Evolutionary conservation across 2,113 vertebrate species (phyloP).

Genomic region (Nibea albiflora): DNA sequence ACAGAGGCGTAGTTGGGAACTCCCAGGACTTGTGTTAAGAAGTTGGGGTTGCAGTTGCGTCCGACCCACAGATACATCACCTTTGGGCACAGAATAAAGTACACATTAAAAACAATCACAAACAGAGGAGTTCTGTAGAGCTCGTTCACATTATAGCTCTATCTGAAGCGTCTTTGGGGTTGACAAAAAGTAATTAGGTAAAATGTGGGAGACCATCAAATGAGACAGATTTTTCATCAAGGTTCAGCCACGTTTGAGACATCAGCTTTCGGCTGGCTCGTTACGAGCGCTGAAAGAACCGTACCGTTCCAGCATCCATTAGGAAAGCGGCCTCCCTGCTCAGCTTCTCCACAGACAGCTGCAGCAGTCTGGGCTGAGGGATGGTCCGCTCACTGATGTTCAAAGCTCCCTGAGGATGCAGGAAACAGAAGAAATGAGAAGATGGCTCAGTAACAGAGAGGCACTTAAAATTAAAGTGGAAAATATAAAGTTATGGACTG

Average conservation of each 20-base stretch:
- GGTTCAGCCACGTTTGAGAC: not conserved
- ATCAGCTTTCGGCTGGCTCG: not conserved
- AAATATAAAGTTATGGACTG: not conserved
- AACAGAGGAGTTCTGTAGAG: not conserved
- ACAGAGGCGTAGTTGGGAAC: slow-evolving; percentile 89
- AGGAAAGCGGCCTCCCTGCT: slow-evolving; percentile 93
- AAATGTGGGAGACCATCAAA: not conserved
- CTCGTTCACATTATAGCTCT: not conserved
- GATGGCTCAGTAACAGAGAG: not conserved
- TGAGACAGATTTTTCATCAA: not conserved
- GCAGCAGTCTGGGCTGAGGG: slow-evolving; percentile 92
- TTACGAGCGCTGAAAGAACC: slow-evolving; percentile 37
- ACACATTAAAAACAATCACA: not conserved
- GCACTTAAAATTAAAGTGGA: not conserved
- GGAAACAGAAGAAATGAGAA: not conserved
- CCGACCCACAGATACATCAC: slow-evolving; percentile 94
- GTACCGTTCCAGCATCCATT: slow-evolving; percentile 93
- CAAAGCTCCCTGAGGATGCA: slow-evolving; percentile 87
- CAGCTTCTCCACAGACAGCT: slow-evolving; percentile 95
- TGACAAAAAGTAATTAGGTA: not conserved
- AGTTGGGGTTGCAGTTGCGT: slow-evolving; percentile 89
- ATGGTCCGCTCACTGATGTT: slow-evolving; percentile 91
- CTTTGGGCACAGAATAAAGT: slow-evolving; percentile 69
- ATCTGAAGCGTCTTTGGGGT: not conserved
- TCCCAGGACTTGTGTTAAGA: slow-evolving; percentile 92